These are phyloP conservation scores for Leptinotarsa haldemani DNA, from an alignment of 2,888 invertebrate genomes.

Conservation along the genomic window DNA sequence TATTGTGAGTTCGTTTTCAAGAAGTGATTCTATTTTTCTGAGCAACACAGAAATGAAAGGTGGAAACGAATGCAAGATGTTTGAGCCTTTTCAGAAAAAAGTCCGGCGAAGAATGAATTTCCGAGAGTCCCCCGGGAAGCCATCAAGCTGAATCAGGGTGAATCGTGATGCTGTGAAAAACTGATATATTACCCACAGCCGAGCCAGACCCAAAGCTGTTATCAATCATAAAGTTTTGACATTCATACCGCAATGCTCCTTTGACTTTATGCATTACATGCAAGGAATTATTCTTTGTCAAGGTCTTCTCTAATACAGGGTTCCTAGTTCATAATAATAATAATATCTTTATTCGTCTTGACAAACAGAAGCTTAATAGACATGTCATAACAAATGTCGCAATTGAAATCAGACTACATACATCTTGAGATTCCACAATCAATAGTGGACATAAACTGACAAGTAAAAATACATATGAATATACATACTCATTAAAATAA, in stretches of 20 bases:
- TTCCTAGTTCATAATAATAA: too few species aligned
- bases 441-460: too few species aligned
- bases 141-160: slow-evolving; percentile 15
- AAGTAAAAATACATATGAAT: too few species aligned
- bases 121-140: background rate
- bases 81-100: background rate
- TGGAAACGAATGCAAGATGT: background rate
- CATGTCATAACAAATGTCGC: too few species aligned
- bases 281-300: background rate
- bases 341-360: too few species aligned
- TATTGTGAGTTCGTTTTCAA: too few species aligned
- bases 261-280: background rate
- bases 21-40: too few species aligned
- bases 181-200: slow-evolving; percentile 7
- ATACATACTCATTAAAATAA: too few species aligned
- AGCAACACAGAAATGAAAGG: too few species aligned
- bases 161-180: slow-evolving; percentile 7
- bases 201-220: background rate
- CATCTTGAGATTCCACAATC: too few species aligned
- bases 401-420: too few species aligned
- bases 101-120: background rate
- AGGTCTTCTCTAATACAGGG: background rate
- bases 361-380: too few species aligned
- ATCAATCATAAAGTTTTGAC: slow-evolving; percentile 11
- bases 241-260: background rate